Evolutionary conservation across 2,888 invertebrate genomes (phyloP).

Genomic region (Cheilosia urbana): DNA sequence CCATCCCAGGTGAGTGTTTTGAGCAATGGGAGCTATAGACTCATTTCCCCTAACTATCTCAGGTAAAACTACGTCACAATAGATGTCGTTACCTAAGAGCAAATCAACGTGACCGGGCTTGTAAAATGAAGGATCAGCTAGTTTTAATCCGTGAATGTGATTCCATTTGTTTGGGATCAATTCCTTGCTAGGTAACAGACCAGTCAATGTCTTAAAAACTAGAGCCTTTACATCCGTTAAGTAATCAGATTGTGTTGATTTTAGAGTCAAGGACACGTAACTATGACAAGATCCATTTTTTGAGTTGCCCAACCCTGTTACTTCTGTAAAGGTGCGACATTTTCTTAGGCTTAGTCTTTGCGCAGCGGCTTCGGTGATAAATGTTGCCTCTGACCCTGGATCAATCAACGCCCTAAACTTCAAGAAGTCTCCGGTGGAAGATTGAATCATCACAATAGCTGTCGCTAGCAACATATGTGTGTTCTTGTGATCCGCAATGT

Average conservation of each 20-base stretch:
- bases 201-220: constrained; percentile 8
- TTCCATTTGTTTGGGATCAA: constrained; percentile 3
- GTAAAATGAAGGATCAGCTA: constrained; percentile 21
- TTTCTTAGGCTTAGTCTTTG: no score
- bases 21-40: constrained; percentile 23
- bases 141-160: constrained; percentile 13
- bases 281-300: constrained; percentile 12
- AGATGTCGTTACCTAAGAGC: constrained; percentile 20
- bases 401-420: no score
- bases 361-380: no score
- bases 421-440: no score
- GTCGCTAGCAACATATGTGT: constrained; percentile 8
- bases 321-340: background rate
- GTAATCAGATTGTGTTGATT: constrained; percentile 6
- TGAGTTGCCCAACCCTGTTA: constrained; percentile 3
- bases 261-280: background rate
- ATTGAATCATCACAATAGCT: background rate
- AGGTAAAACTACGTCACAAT: constrained; percentile 7
- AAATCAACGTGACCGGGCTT: constrained; percentile 22
- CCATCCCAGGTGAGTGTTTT: constrained; percentile 30
- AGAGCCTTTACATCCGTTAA: background rate
- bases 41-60: constrained; percentile 24
- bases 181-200: constrained; percentile 1
- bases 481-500: background rate
- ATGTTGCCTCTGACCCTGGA: no score